Evolutionary conservation across 1,140 invertebrate genomes (phyloP).

Genomic region (Drosophila orena): DNA sequence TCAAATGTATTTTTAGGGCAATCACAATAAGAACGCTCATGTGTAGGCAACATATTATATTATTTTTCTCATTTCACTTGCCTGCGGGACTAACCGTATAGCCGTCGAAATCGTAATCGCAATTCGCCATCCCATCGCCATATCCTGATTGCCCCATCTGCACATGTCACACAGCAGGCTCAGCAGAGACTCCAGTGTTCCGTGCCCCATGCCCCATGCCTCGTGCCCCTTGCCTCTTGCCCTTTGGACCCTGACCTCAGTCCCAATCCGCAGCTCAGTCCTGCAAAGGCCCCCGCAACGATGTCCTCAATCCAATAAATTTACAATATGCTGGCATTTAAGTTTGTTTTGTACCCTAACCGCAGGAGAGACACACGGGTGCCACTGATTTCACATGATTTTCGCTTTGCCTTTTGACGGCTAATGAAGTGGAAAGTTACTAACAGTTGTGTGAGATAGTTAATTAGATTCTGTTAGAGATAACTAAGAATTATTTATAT

Average conservation of each 20-base stretch:
- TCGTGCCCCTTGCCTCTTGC: too few relatives aligned
- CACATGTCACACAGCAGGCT: constrained; percentile 38
- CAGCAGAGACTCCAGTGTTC: constrained; percentile 5
- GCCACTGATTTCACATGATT: constrained; percentile 4
- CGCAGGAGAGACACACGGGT: not conserved
- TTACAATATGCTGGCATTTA: constrained; percentile 64
- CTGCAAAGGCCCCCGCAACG: constrained; percentile 11
- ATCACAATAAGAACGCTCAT: constrained; percentile 22
- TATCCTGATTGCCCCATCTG: constrained; percentile 36
- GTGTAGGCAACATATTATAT: constrained; percentile 47
- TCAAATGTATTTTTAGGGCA: constrained; percentile 18
- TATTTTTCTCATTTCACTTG: constrained; percentile 15
- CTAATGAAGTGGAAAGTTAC: constrained; percentile 6
- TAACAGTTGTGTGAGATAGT: not conserved
- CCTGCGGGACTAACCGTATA: constrained; percentile 43
- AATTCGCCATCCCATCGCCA: constrained; percentile 36
- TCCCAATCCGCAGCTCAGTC: constrained; percentile 4
- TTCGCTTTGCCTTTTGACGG: not conserved
- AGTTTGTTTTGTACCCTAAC: constrained; percentile 51
- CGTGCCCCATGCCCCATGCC: not conserved
- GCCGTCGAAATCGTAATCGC: constrained; percentile 29
- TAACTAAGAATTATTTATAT: not conserved
- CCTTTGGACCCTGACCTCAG: constrained; percentile 14
- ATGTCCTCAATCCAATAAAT: constrained; percentile 52
- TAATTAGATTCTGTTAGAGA: not conserved